phyloP scores from a whole-genome alignment of 2,797 vertebrate species.

The Macrochelys suwanniensis region DNA sequence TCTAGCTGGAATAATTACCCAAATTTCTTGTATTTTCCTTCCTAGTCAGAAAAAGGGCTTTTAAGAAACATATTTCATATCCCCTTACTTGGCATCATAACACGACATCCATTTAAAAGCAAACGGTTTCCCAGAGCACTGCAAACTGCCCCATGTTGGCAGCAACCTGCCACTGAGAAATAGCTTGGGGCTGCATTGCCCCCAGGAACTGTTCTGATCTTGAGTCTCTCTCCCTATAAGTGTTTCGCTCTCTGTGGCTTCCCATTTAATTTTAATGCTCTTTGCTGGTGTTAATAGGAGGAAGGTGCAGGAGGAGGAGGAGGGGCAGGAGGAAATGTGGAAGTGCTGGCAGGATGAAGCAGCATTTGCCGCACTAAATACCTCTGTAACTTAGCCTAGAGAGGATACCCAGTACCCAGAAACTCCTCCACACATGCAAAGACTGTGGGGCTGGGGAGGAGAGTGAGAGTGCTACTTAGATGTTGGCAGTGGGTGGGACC shows the following conservation, averaged over 20 bases:
- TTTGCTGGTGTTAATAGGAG: not conserved
- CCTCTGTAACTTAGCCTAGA: no score
- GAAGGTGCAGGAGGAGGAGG: not conserved
- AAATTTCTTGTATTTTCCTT: constrained; percentile 52
- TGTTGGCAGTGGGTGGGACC: no score
- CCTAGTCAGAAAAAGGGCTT: constrained; percentile 35
- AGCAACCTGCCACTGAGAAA: not conserved
- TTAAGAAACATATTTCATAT: constrained; percentile 53
- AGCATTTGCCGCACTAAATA: no score
- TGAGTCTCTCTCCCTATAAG: not conserved
- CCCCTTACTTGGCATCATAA: constrained; percentile 50
- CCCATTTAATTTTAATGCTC: not conserved
- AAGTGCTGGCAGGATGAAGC: no score
- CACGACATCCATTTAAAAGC: constrained; percentile 39
- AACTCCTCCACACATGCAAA: no score
- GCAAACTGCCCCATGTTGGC: not conserved
- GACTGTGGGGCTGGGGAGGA: no score
- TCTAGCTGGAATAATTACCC: constrained; percentile 57
- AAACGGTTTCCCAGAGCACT: constrained; percentile 27
- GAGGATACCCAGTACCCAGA: no score
- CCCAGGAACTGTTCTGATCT: not conserved
- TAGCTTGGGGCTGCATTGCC: not conserved
- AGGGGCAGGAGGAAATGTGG: not conserved
- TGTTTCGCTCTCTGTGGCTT: not conserved
- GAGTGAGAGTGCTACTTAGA: no score